phyloP scores from a whole-genome alignment of 37 sponge, comb jelly and placozoan genomes.

The Bolinopsis microptera region DNA sequence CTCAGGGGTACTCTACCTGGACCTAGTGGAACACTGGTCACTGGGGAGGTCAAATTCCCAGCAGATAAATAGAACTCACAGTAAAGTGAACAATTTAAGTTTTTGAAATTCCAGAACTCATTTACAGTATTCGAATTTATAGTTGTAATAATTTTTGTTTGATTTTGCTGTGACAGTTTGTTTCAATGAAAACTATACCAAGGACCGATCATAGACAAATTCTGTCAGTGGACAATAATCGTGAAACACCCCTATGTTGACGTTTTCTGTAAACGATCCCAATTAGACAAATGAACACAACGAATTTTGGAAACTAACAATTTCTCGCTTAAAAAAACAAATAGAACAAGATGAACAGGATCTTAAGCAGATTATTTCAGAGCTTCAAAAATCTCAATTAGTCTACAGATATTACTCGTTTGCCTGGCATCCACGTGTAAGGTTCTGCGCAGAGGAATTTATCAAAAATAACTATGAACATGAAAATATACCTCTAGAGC shows the following conservation, averaged over 20 bases:
- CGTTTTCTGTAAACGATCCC: no score
- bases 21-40: neutral
- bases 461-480: neutral
- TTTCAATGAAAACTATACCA: no score
- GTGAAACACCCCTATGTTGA: no score
- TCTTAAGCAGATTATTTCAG: neutral
- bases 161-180: no score
- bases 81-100: no score
- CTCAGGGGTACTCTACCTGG: neutral
- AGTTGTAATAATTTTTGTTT: no score
- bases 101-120: no score
- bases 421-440: neutral
- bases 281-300: neutral
- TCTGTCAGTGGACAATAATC: no score
- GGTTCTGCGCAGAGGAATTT: neutral
- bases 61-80: no score
- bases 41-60: neutral
- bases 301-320: neutral
- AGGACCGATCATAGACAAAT: no score
- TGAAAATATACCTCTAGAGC: neutral
- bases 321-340: neutral
- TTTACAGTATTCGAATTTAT: no score
- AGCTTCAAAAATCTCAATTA: neutral
- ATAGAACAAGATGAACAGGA: neutral
- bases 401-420: neutral